Base-by-base conservation (phyloP, 2,113 vertebrate genomes). In the Triplophysa siluroides region DNA sequence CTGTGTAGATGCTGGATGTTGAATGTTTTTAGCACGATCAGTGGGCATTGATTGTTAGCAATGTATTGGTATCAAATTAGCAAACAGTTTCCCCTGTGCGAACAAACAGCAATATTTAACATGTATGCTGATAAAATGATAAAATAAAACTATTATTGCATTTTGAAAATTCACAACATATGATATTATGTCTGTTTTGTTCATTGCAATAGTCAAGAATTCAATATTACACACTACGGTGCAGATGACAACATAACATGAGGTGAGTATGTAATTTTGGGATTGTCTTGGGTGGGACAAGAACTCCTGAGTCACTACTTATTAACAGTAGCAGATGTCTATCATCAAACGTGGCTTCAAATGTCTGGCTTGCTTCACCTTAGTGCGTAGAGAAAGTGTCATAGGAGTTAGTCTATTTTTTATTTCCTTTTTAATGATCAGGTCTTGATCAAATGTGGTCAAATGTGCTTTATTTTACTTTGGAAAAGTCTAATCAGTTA, bases 1-100 rank as follows among this genome's bases (percentile, higher is more conserved):
- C 33, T 50, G 75, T 38, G 91, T 90, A 83, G 92, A 92, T 83
- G 33, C 33, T 38, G 33, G 33, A 38, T 38, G 33, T 38, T 38
- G 33, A 38, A 38, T 38, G 33, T 0, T 38, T 38, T 38, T 7
- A 50, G 14, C 47, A 50, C 4, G 2, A 50, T 50, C 47, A 12
- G 14, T 50, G 13, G 50, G 14, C 50, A 5, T 14, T 16, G 3
- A 52, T 18, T 16, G 50, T 52, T 5, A 18, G 16, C 50, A 2
- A 58, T 19, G 19, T 2, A 56, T 19, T 56, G 52, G 16, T 56
- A 6, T 1, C 18, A 56, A 19, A 69, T 24, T 8, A 52, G 50
- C 67, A 69, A 18, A 43, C 18, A 24, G 65, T 9, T 47, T 5
- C 7, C 41, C n/a, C 1, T 26, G 3, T 54, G 47, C 13, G 23